phyloP scores from a whole-genome alignment of 2,888 invertebrate species.

The Noctua pronuba region DNA sequence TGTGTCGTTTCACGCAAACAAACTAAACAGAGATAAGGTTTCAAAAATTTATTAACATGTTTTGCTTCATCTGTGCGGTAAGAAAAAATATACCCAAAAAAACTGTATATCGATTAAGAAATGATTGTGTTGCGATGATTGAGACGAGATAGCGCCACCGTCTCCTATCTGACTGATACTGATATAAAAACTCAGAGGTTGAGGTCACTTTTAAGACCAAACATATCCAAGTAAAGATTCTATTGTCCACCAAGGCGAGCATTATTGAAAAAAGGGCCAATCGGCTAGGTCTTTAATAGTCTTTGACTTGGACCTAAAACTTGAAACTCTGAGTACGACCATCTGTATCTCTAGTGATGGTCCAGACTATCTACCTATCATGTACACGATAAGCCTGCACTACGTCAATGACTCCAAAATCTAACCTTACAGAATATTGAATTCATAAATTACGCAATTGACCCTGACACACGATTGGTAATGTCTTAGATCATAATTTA shows the following conservation, averaged over 20 bases:
- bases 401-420: constrained; percentile 2
- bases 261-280: not conserved
- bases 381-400: not conserved
- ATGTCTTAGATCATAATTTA: constrained; percentile 15
- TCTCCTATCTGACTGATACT: constrained; percentile 1
- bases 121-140: constrained; percentile 9
- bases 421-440: not conserved
- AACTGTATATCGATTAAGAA: not conserved
- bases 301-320: not conserved
- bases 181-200: constrained; percentile 12
- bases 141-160: constrained; percentile 36
- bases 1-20: not conserved
- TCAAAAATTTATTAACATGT: not conserved
- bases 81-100: not conserved
- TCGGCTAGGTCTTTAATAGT: not conserved
- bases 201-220: not conserved
- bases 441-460: constrained; percentile 31
- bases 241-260: not conserved
- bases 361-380: not conserved
- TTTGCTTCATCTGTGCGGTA: not conserved
- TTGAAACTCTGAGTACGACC: not conserved
- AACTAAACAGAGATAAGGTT: not conserved
- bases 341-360: not conserved
- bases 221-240: not conserved
- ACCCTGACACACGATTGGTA: constrained; percentile 19